These are phyloP conservation scores for Lasioglossum calceatum DNA, from an alignment of 2,888 invertebrate species.

Conservation along the genomic window DNA sequence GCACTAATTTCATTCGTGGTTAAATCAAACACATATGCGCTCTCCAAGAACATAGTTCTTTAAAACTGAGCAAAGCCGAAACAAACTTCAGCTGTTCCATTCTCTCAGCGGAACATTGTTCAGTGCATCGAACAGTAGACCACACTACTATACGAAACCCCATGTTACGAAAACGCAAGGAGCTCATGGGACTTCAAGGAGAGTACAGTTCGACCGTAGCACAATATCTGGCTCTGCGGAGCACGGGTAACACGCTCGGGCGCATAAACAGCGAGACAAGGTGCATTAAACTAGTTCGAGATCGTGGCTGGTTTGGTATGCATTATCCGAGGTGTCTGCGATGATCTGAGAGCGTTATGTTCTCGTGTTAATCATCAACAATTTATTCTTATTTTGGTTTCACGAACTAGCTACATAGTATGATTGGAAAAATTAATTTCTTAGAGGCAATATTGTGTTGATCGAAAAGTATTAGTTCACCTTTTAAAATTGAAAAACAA, in stretches of 20 bases:
- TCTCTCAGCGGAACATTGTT: neutral
- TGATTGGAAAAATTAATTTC: neutral
- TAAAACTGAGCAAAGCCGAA: neutral
- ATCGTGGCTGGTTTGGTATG: conserved; percentile 62
- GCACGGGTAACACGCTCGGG: conserved; percentile 4
- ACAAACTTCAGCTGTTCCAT: neutral
- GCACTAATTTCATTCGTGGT: no score
- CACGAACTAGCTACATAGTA: no score
- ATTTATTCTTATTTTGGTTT: no score
- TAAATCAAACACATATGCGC: no score
- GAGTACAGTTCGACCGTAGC: conserved; percentile 7
- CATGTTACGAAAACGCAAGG: neutral
- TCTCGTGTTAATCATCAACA: neutral
- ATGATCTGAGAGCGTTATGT: neutral
- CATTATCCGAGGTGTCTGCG: neutral
- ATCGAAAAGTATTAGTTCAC: no score
- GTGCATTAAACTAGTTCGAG: conserved; percentile 58
- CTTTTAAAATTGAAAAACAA: neutral
- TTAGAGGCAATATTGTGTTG: neutral
- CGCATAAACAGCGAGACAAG: conserved; percentile 39
- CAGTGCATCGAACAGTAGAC: neutral
- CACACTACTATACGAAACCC: no score
- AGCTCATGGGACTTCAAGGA: conserved; percentile 4
- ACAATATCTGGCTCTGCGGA: neutral
- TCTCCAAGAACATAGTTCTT: neutral